Base-by-base conservation (phyloP, 2,888 invertebrate species). In the Cacoxenus indagator region DNA sequence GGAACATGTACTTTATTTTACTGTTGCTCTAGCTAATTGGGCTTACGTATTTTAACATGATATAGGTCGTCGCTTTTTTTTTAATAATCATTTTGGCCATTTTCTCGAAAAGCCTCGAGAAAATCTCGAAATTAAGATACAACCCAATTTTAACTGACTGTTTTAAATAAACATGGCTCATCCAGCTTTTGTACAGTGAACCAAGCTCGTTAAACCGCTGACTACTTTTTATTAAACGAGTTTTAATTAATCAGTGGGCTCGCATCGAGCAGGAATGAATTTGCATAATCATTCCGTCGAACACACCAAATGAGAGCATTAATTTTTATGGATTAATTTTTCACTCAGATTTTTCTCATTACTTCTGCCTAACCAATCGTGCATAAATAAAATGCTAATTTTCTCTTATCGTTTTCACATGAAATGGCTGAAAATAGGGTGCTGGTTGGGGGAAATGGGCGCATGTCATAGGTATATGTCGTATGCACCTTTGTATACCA, bases 41-140 rank as follows among this genome's bases (percentile, higher is more conserved):
- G n/a, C n/a, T n/a, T n/a, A n/a, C n/a, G n/a, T n/a, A n/a, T n/a
- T n/a, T n/a, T n/a, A n/a, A n/a, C n/a, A n/a, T n/a, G n/a, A n/a
- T n/a, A n/a, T n/a, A n/a, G n/a, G n/a, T n/a, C 31, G 6, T 11
- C 22, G 75, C 77, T 80, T 69, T 82, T 75, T 76, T 75, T 81
- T 81, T 67, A 74, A 75, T 81, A 17, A 11, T 64, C 31, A 46
- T 68, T 70, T 75, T 68, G 37, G 19, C 59, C 61, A 64, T 2
- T 14, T 14, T 11, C 37, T 37, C 14, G 37, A 8, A 14, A 11
- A 37, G 37, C 8, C 37, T 4, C 37, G 0, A 37, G 68, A 46
- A 51, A 59, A 71, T n/a, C n/a, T 68, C 70, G 51, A 64, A 65
- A 59, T 19, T 6, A 46, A 69, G 71, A 68, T 43, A 26, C 17